Percentiles rank a stretch among this genome's conserved stretches.
These are phyloP conservation scores for Theodoxus fluviatilis DNA, from an alignment of 2,888 invertebrate species.

Conservation along the genomic window DNA sequence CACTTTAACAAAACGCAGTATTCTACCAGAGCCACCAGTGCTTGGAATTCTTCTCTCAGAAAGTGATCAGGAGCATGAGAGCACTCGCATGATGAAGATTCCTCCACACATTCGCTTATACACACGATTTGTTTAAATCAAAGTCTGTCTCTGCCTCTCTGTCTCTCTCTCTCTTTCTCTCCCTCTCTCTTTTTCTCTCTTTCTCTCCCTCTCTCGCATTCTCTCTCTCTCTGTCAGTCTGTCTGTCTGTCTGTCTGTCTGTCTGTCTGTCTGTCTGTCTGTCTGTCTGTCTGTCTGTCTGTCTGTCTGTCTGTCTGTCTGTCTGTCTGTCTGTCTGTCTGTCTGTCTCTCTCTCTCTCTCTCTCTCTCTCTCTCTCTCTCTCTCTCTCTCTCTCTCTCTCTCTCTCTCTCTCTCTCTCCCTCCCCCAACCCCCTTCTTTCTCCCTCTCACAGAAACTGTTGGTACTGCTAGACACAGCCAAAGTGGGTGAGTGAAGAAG, in stretches of 20 bases:
- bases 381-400: slow-evolving; percentile 2
- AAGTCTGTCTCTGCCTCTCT: too few relatives aligned
- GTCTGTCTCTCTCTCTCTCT: neutral
- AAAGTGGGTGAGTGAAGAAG: too few relatives aligned
- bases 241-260: neutral
- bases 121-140: too few relatives aligned
- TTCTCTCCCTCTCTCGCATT: neutral
- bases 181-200: neutral
- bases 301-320: neutral
- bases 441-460: neutral
- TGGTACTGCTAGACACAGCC: too few relatives aligned
- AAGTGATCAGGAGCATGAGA: too few relatives aligned
- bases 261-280: neutral
- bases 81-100: too few relatives aligned
- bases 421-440: neutral
- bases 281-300: neutral
- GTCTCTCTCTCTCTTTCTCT: too few relatives aligned
- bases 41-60: too few relatives aligned
- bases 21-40: too few relatives aligned
- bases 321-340: neutral
- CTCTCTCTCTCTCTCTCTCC: neutral
- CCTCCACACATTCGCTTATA: too few relatives aligned
- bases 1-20: too few relatives aligned
- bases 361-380: slow-evolving; percentile 2
- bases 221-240: neutral